A percentile compares a stretch with the other conserved stretches of the same genome.
Evolutionary conservation across 2,888 invertebrate genomes (phyloP).

Genomic region (Dasypogon diadema): DNA sequence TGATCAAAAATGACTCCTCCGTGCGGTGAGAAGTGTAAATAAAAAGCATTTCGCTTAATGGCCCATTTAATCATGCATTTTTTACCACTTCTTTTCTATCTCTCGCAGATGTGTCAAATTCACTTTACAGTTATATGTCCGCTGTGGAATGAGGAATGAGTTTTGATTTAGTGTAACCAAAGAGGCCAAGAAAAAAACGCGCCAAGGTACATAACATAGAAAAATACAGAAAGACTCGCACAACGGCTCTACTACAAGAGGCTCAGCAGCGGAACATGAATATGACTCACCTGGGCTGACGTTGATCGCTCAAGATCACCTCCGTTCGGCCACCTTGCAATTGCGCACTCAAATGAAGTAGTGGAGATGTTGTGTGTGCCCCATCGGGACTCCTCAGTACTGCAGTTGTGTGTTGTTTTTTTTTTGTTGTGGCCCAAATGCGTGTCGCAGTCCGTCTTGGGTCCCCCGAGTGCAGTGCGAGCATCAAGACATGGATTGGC

Average conservation of each 20-base stretch:
- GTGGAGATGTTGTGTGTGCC: background rate
- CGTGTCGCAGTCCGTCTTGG: slow-evolving; percentile 17
- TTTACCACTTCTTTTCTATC: slow-evolving; percentile 1
- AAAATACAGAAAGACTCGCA: background rate
- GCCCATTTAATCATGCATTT: background rate
- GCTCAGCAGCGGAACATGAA: slow-evolving; percentile 1
- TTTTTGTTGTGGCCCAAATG: slow-evolving; percentile 11
- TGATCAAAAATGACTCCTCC: no score
- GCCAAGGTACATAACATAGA: background rate
- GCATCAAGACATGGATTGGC: background rate
- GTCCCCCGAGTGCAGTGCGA: background rate
- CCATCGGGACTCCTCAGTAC: background rate
- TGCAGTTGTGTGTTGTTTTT: background rate
- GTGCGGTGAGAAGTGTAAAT: no score
- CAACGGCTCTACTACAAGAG: background rate
- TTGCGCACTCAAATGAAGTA: slow-evolving; percentile 20
- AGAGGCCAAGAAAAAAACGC: background rate
- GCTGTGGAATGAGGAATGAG: slow-evolving; percentile 23
- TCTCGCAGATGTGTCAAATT: slow-evolving; percentile 23
- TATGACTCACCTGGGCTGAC: slow-evolving; percentile 28
- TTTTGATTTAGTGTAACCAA: slow-evolving; percentile 23
- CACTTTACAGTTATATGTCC: slow-evolving; percentile 39
- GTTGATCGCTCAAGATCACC: slow-evolving; percentile 23
- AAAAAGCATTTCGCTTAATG: background rate
- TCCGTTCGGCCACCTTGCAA: slow-evolving; percentile 28